These are phyloP conservation scores for Podilymbus podiceps DNA, from an alignment of 2,113 vertebrate species.

Conservation along the genomic window DNA sequence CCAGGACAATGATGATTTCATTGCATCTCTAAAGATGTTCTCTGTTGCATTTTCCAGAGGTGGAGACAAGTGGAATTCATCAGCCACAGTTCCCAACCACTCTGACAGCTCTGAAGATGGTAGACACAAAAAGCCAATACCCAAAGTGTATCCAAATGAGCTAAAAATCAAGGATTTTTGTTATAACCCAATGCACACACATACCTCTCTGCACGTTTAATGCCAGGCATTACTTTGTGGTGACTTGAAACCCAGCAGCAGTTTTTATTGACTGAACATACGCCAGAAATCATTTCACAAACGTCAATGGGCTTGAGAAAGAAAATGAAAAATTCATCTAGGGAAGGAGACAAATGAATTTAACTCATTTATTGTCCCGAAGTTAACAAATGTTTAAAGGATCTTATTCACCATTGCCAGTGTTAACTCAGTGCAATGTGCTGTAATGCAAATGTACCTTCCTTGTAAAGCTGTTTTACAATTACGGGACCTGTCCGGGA, in stretches of 20 bases:
- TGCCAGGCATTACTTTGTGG: not conserved
- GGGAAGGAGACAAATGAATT: slow-evolving; percentile 35
- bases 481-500: not conserved
- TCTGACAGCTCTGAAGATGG: not conserved
- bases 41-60: not conserved
- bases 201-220: not conserved
- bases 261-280: slow-evolving; percentile 44
- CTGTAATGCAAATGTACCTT: not conserved
- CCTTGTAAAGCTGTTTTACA: not conserved
- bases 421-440: not conserved
- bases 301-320: not conserved
- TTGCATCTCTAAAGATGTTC: not conserved
- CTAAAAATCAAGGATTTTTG: not conserved
- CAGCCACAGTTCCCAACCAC: not conserved
- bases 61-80: not conserved
- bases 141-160: not conserved
- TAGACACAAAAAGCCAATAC: not conserved
- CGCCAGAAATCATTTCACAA: slow-evolving; percentile 4
- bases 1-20: not conserved
- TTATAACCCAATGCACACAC: not conserved
- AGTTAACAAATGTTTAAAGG: slow-evolving; percentile 33
- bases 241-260: not conserved
- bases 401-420: not conserved
- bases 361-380: not conserved
- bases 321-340: slow-evolving; percentile 42